Evolutionary conservation across 2,113 vertebrate genomes (phyloP).

Genomic region (Hucho hucho): DNA sequence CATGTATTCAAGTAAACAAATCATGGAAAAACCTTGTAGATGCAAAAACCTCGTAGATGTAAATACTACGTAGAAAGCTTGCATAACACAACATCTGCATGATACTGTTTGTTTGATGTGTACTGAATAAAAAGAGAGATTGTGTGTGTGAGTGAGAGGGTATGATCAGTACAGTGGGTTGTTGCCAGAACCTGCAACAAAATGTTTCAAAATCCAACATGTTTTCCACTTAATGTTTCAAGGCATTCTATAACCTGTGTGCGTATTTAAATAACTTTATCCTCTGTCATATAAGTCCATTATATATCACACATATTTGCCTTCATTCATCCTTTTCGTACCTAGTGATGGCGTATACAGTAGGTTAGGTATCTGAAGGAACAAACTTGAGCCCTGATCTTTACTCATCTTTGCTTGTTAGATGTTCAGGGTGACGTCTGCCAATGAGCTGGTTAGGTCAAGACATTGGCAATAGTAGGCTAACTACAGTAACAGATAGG

Average conservation of each 20-base stretch:
- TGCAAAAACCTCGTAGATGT: neutral
- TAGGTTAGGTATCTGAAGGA: no score
- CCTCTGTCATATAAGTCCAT: no score
- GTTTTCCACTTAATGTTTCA: no score
- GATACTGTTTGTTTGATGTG: neutral
- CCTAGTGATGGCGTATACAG: no score
- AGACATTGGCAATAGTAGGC: constrained; percentile 35
- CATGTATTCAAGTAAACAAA: constrained; percentile 7
- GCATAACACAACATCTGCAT: neutral
- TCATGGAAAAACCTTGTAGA: neutral
- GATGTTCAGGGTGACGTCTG: neutral
- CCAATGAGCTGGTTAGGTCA: constrained; percentile 8
- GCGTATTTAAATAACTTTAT: no score
- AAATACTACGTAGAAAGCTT: neutral
- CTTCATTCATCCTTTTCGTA: no score
- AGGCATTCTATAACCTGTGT: no score
- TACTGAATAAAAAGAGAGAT: neutral
- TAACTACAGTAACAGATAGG: constrained; percentile 35
- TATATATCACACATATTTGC: no score
- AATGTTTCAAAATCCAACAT: constrained; percentile 20
- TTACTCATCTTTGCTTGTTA: neutral
- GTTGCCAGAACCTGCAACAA: constrained; percentile 23
- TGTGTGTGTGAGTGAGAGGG: neutral
- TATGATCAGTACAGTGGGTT: constrained; percentile 13
- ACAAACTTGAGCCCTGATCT: no score